Percentiles rank a stretch among this genome's conserved stretches.
Evolutionary conservation across 2,888 invertebrate genomes (phyloP).

Genomic region (Tachina fera): DNA sequence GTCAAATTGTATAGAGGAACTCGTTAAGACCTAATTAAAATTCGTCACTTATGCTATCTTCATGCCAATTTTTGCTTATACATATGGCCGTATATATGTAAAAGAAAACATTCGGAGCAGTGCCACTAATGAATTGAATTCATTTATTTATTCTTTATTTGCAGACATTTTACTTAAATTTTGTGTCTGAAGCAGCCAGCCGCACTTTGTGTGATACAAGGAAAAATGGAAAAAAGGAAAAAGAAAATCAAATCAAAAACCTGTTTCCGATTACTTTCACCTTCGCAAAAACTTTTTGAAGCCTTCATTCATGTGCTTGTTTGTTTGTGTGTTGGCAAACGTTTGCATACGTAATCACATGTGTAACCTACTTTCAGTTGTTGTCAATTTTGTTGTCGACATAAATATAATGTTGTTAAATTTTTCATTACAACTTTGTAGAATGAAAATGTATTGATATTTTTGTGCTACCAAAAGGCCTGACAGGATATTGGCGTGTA

Average conservation of each 20-base stretch:
- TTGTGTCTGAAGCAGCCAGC: neutral
- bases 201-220: neutral
- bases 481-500: conserved; percentile 28
- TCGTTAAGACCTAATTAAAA: too few species aligned
- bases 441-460: neutral
- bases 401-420: conserved; percentile 45
- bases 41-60: too few species aligned
- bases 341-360: conserved; percentile 6
- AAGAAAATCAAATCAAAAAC: neutral
- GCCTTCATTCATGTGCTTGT: neutral
- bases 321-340: neutral
- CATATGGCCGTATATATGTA: too few species aligned
- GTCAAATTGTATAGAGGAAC: too few species aligned
- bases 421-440: conserved; percentile 34
- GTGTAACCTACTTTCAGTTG: conserved; percentile 21
- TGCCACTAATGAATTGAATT: too few species aligned
- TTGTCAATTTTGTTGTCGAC: conserved; percentile 15
- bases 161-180: neutral
- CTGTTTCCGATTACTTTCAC: conserved; percentile 4
- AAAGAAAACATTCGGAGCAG: too few species aligned
- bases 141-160: neutral
- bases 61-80: too few species aligned
- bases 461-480: neutral
- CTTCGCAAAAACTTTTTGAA: neutral
- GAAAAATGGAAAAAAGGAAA: too few species aligned